phyloP scores from a whole-genome alignment of 2,113 vertebrate species.

The Eublepharis macularius region DNA sequence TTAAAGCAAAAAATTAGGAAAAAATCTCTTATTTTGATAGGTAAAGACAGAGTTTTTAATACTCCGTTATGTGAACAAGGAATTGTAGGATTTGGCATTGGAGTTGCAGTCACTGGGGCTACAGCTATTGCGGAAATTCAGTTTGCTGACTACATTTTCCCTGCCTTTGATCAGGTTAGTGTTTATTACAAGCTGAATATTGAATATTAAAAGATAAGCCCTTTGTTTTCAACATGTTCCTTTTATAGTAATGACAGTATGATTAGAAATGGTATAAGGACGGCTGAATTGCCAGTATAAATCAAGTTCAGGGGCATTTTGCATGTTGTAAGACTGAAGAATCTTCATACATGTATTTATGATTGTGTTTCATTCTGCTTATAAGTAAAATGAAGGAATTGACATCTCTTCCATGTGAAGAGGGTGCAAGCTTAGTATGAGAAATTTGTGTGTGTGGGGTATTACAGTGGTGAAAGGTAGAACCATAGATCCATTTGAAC shows the following conservation, averaged over 20 bases:
- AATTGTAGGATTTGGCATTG: slow-evolving; percentile 98
- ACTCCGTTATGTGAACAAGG: slow-evolving; percentile 98
- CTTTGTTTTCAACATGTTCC: not conserved
- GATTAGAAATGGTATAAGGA: not conserved
- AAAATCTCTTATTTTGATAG: slow-evolving; percentile 63
- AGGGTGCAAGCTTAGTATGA: not conserved
- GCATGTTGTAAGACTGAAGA: not conserved
- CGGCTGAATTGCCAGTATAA: not conserved
- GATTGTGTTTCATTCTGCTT: not conserved
- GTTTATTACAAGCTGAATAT: not conserved
- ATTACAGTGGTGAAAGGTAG: not conserved
- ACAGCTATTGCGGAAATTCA: slow-evolving; percentile 98
- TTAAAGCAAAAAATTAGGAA: not conserved
- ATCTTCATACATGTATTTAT: not conserved
- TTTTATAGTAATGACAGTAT: not conserved
- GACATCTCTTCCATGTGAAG: not conserved
- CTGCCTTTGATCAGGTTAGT: slow-evolving; percentile 97
- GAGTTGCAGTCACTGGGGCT: slow-evolving; percentile 89
- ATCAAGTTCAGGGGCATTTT: not conserved
- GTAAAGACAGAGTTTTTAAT: slow-evolving; percentile 97
- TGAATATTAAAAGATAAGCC: not conserved
- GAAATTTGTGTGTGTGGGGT: not conserved
- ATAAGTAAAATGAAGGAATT: not conserved
- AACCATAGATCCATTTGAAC: not conserved
- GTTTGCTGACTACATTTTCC: slow-evolving; percentile 98